A percentile compares a stretch with the other conserved stretches of the same genome.
Conservation (phyloP, 2,113 vertebrate genomes). For the mouse (Mus musculus) region GRCm39 chr6:83951501-83952000, state of each 20-base stretch:
- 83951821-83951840: slow-evolving; percentile 12
- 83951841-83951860: slow-evolving; percentile 46
- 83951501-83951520: not conserved
- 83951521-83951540: not conserved
- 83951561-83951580: not conserved
- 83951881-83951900: slow-evolving; percentile 1
- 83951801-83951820: slow-evolving; percentile 37
- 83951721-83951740: slow-evolving; percentile 17
- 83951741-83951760: not conserved
- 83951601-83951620: slow-evolving; percentile 36
- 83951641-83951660: slow-evolving; percentile 21
- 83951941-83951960: slow-evolving; percentile 37
- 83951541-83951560: not conserved
- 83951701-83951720: slow-evolving; percentile 7
- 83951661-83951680: slow-evolving; percentile 18
- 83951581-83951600: not conserved
- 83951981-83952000: not conserved
- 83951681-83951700: slow-evolving; percentile 21
- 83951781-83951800: not conserved
- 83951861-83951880: slow-evolving; percentile 46
- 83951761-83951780: not conserved
- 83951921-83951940: slow-evolving; percentile 42
- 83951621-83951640: not conserved
- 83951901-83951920: slow-evolving; percentile 53
- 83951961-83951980: slow-evolving; percentile 37